Evolutionary conservation across 2,888 invertebrate genomes (phyloP).

Genomic region (Sarcophaga variegata): DNA sequence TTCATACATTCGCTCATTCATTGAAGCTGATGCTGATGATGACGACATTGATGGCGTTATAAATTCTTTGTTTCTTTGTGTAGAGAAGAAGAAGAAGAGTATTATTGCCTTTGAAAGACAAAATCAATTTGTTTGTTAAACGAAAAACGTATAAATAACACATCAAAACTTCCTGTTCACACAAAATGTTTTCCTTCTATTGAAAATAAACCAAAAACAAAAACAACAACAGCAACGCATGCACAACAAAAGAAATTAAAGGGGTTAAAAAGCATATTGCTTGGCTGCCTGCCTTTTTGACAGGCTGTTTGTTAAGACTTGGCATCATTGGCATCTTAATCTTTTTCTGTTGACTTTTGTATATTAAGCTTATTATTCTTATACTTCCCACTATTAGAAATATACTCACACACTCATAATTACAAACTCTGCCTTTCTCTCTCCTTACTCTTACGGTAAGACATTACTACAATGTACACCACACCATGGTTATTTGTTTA

Average conservation of each 20-base stretch:
- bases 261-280: constrained; percentile 59
- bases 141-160: constrained; percentile 55
- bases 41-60: constrained; percentile 32
- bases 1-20: background rate
- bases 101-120: constrained; percentile 50
- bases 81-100: constrained; percentile 5
- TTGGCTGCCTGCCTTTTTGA: constrained; percentile 15
- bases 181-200: constrained; percentile 51
- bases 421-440: background rate
- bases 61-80: constrained; percentile 3
- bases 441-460: background rate
- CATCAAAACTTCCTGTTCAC: constrained; percentile 61
- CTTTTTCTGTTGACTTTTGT: constrained; percentile 59
- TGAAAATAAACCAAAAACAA: background rate
- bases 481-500: background rate
- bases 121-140: constrained; percentile 66
- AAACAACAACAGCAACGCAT: too few relatives aligned
- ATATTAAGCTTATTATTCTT: constrained; percentile 51
- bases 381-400: background rate
- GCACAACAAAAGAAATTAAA: constrained; percentile 39
- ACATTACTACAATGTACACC: background rate
- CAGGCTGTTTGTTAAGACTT: constrained; percentile 15
- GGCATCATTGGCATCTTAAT: constrained; percentile 67
- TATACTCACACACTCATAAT: background rate
- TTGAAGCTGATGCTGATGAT: constrained; percentile 9